These are phyloP conservation scores for Margaritifera margaritifera DNA, from an alignment of 2,888 invertebrate species.

Conservation along the genomic window DNA sequence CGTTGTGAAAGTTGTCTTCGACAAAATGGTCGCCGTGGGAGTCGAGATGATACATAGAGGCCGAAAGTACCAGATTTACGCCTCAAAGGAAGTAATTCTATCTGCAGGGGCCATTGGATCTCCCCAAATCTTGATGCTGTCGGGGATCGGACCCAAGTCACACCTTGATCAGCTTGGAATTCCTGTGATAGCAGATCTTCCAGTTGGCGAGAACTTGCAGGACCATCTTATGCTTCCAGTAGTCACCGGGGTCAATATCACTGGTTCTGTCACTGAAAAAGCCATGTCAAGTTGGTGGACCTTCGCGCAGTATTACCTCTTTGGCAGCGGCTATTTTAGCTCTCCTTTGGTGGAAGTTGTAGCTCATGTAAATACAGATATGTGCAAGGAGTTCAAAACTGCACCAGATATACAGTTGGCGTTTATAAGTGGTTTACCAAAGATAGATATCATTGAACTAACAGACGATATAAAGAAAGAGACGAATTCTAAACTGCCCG, in stretches of 20 bases:
- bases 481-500: not conserved
- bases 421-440: constrained; percentile 2
- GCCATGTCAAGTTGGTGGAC: too few relatives aligned
- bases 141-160: constrained; percentile 68
- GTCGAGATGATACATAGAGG: constrained; percentile 50
- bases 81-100: constrained; percentile 62
- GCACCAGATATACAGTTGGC: constrained; percentile 18
- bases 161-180: constrained; percentile 66
- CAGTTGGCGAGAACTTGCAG: constrained; percentile 65
- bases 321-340: too few relatives aligned
- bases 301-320: too few relatives aligned
- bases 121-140: constrained; percentile 69
- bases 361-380: constrained; percentile 10
- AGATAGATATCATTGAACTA: not conserved
- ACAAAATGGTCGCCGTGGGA: constrained; percentile 51
- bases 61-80: constrained; percentile 38
- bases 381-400: constrained; percentile 1
- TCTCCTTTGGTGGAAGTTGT: constrained; percentile 2
- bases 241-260: constrained; percentile 9
- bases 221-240: constrained; percentile 43
- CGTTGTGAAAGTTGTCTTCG: constrained; percentile 52
- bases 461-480: constrained; percentile 5
- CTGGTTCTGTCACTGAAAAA: constrained; percentile 7
- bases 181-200: constrained; percentile 60
- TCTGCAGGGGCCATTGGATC: constrained; percentile 70